Conservation (phyloP, 2,888 invertebrate species). For the Chironomus riparius region DNA sequence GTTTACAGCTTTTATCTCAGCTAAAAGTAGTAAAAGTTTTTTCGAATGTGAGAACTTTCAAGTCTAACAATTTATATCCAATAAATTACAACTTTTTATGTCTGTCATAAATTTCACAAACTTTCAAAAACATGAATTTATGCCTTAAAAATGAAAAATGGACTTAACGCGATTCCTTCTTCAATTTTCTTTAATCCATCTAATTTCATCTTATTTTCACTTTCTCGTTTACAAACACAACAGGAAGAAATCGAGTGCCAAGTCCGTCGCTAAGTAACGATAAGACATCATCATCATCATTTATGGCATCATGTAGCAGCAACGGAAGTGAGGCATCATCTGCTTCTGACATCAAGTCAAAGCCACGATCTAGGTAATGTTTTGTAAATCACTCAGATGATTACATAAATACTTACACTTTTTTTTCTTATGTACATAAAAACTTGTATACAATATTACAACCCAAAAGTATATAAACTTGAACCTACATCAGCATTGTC, state of each 20-base stretch:
- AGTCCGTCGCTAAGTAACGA: slow-evolving; percentile 38
- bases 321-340: slow-evolving; percentile 33
- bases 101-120: not conserved
- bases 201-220: not conserved
- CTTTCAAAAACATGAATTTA: not conserved
- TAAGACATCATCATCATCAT: slow-evolving; percentile 16
- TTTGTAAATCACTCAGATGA: not conserved
- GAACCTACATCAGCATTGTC: slow-evolving; percentile 7
- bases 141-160: not conserved
- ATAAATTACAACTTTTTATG: too few relatives aligned
- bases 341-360: slow-evolving; percentile 32
- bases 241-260: slow-evolving; percentile 40
- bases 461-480: not conserved
- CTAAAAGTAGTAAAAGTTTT: too few relatives aligned
- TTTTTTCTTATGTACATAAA: not conserved
- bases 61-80: too few relatives aligned
- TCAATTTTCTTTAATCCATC: too few relatives aligned
- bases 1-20: too few relatives aligned
- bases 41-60: too few relatives aligned
- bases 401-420: not conserved
- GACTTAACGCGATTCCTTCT: too few relatives aligned
- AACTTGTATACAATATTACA: not conserved
- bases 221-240: not conserved
- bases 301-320: slow-evolving; percentile 32
- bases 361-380: slow-evolving; percentile 38